Evolutionary conservation across 2,888 invertebrate species (phyloP).

Genomic region (Oasisia sp.): DNA sequence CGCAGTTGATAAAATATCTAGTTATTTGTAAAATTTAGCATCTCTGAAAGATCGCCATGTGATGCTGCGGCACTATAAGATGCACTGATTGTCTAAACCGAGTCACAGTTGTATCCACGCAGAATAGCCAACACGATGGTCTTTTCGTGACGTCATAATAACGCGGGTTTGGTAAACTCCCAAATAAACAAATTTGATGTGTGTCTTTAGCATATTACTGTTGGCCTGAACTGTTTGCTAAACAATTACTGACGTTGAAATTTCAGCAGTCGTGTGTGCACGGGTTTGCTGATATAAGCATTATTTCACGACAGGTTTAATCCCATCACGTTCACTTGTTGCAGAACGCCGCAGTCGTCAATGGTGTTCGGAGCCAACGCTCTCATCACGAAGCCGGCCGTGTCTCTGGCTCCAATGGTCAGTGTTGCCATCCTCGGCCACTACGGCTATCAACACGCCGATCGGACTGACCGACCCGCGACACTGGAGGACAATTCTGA

Average conservation of each 20-base stretch:
- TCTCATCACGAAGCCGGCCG: conserved; percentile 60
- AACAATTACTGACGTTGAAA: background rate
- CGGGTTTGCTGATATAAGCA: too few relatives aligned
- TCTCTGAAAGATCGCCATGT: too few relatives aligned
- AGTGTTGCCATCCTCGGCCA: conserved; percentile 55
- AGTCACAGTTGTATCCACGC: background rate
- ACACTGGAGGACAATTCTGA: conserved; percentile 24
- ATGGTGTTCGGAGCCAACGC: conserved; percentile 63
- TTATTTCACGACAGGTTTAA: background rate
- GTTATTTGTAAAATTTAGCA: too few relatives aligned
- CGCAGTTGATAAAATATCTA: too few relatives aligned
- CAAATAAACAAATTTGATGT: background rate
- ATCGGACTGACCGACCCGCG: background rate
- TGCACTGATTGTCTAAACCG: background rate
- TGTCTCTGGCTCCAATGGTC: conserved; percentile 62
- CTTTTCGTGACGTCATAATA: background rate
- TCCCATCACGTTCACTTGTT: conserved; percentile 28
- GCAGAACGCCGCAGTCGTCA: conserved; percentile 60
- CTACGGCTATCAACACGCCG: conserved; percentile 51
- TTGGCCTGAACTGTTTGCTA: background rate
- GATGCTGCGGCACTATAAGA: too few relatives aligned
- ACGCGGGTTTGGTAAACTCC: background rate
- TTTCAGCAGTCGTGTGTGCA: background rate
- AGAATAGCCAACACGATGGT: background rate
- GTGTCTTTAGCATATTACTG: background rate